phyloP scores from a whole-genome alignment of 2,797 vertebrate genomes.

The Siniperca scherzeri region DNA sequence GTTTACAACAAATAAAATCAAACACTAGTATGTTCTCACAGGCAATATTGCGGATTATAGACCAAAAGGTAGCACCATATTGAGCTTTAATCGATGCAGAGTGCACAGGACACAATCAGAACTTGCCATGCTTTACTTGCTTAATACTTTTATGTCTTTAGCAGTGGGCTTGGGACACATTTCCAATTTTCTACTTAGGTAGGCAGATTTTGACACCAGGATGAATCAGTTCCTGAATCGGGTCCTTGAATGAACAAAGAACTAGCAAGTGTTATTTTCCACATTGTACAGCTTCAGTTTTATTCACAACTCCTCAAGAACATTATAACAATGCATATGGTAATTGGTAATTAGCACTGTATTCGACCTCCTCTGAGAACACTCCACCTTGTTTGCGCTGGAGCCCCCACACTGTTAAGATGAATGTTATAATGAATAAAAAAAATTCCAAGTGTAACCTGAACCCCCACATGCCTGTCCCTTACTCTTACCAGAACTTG shows the following conservation, averaged over 20 bases:
- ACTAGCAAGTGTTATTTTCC: not conserved
- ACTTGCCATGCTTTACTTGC: not conserved
- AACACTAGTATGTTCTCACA: not conserved
- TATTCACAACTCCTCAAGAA: not conserved
- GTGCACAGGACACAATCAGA: not conserved
- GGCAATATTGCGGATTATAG: not conserved
- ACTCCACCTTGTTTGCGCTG: slow-evolving; percentile 32
- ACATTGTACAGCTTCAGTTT: not conserved
- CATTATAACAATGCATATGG: not conserved
- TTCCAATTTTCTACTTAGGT: slow-evolving; percentile 12
- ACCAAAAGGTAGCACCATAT: not conserved
- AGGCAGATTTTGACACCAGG: slow-evolving; percentile 10
- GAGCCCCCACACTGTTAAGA: slow-evolving; percentile 42
- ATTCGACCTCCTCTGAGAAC: slow-evolving; percentile 8
- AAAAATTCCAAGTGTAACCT: slow-evolving; percentile 13
- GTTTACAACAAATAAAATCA: not conserved
- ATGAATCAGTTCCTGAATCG: slow-evolving; percentile 2
- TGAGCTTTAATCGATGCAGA: not conserved
- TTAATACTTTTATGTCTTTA: not conserved
- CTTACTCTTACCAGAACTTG: slow-evolving; percentile 1
- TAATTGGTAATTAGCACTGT: not conserved
- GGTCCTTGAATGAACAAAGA: not conserved
- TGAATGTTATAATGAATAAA: slow-evolving; percentile 26
- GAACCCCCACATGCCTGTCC: slow-evolving; percentile 30
- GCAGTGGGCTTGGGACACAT: slow-evolving; percentile 2